Conservation (phyloP, 2,888 invertebrate species). For the Sinopyrophorus schimmeli region DNA sequence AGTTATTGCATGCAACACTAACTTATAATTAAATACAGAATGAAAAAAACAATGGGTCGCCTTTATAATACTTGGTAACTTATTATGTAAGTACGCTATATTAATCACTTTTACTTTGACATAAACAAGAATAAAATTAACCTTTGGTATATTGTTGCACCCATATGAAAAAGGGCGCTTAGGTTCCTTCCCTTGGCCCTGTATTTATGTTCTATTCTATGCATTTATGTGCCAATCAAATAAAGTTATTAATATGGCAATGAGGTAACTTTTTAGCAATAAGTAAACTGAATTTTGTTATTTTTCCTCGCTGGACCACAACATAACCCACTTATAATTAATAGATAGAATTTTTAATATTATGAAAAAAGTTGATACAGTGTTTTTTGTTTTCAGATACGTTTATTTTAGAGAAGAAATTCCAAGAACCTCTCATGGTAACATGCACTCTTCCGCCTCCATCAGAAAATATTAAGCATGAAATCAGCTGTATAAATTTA, state of each 20-base stretch:
- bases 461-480: conserved; percentile 57
- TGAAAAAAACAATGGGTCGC: conserved; percentile 19
- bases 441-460: conserved; percentile 66
- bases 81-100: conserved; percentile 18
- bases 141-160: conserved; percentile 12
- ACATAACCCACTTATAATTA: too few relatives aligned
- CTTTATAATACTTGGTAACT: conserved; percentile 14
- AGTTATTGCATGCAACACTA: conserved; percentile 20
- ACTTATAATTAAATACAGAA: conserved; percentile 25
- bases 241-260: too few relatives aligned
- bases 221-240: too few relatives aligned
- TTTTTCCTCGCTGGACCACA: too few relatives aligned
- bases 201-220: too few relatives aligned
- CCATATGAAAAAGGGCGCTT: too few relatives aligned
- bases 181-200: too few relatives aligned
- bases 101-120: conserved; percentile 8
- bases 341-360: too few relatives aligned
- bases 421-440: conserved; percentile 67
- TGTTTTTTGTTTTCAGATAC: conserved; percentile 55
- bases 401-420: conserved; percentile 64
- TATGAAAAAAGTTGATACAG: conserved; percentile 1
- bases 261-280: too few relatives aligned
- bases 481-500: conserved; percentile 60
- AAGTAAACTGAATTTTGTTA: too few relatives aligned
- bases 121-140: neutral